Conservation (phyloP, 2,113 vertebrate genomes). For the Zosterops japonicus region DNA sequence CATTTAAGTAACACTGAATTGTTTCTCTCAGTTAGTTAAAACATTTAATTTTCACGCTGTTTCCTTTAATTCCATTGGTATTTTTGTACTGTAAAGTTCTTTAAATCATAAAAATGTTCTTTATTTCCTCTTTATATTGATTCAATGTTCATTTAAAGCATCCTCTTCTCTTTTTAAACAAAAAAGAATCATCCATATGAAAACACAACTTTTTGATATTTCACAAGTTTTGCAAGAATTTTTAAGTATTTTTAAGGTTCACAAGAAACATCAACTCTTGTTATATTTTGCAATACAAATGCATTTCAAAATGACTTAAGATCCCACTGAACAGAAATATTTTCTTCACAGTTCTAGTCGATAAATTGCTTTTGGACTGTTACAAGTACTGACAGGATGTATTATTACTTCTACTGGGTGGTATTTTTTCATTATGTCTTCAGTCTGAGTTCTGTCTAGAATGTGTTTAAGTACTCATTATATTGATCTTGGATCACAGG, state of each 20-base stretch:
- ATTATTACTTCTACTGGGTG: neutral
- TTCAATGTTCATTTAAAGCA: neutral
- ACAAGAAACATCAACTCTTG: neutral
- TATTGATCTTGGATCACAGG: neutral
- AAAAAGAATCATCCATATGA: neutral
- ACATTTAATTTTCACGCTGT: neutral
- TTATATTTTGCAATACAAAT: neutral
- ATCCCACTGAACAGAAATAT: neutral
- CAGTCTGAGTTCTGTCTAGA: neutral
- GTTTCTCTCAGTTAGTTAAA: neutral
- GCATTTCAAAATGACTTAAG: neutral
- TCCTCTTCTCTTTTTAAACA: neutral
- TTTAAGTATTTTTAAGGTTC: neutral
- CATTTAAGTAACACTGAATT: neutral
- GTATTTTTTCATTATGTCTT: slow-evolving; percentile 10
- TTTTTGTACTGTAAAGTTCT: neutral
- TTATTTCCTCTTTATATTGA: neutral
- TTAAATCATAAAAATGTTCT: neutral
- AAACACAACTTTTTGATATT: neutral
- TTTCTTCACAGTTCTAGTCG: neutral
- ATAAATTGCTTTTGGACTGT: slow-evolving; percentile 29
- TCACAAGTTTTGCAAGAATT: neutral
- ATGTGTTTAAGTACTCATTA: neutral
- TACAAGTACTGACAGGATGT: neutral
- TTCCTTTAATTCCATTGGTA: neutral